Conservation (phyloP, 2,113 vertebrate genomes). For the Morone chrysops region DNA sequence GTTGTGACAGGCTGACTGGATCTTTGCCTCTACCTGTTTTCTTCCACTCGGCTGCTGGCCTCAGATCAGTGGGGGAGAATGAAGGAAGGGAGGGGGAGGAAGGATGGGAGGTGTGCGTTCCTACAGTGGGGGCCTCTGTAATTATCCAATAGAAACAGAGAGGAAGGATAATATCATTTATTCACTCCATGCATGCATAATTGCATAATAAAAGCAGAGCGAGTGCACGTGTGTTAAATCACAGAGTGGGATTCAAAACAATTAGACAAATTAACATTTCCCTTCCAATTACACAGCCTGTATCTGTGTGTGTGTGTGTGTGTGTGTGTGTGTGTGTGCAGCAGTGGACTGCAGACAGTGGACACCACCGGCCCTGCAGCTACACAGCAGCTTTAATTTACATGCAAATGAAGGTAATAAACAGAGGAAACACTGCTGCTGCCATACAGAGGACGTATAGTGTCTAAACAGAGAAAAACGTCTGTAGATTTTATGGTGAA, state of each 20-base stretch:
- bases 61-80: conserved; percentile 13
- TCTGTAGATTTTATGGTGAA: no score
- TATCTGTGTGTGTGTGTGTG: conserved; percentile 77
- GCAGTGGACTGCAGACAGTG: conserved; percentile 49
- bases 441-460: conserved; percentile 38
- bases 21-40: conserved; percentile 68
- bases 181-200: conserved; percentile 32
- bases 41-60: conserved; percentile 16
- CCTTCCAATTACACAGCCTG: conserved; percentile 83
- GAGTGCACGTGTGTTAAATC: conserved; percentile 36
- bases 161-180: conserved; percentile 26
- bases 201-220: conserved; percentile 37
- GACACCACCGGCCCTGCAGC: conserved; percentile 86
- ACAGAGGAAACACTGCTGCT: conserved; percentile 83
- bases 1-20: conserved; percentile 66
- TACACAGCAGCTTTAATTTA: conserved; percentile 93
- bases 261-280: conserved; percentile 85
- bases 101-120: neutral
- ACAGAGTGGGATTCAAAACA: conserved; percentile 72
- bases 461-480: no score
- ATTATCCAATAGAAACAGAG: conserved; percentile 26
- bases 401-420: conserved; percentile 95
- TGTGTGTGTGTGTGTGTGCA: conserved; percentile 63
- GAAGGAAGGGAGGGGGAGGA: neutral
- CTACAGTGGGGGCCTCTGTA: neutral